A percentile compares a stretch with the other conserved stretches of the same genome.
These are phyloP conservation scores for Punctoribates punctum DNA, from an alignment of 2,888 invertebrate genomes.

Conservation along the genomic window DNA sequence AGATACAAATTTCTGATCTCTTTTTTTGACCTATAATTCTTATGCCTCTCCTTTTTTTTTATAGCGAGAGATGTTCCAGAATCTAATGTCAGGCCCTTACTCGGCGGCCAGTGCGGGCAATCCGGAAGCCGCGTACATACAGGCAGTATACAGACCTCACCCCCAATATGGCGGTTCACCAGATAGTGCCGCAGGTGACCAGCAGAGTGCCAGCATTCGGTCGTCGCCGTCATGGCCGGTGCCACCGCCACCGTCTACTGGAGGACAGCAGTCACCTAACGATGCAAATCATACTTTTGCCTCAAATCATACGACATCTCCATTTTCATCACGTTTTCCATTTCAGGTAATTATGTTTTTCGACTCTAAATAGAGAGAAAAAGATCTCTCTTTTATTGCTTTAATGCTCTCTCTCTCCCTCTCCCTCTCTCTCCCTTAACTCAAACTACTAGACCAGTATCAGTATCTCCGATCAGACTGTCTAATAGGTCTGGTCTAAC, in stretches of 20 bases:
- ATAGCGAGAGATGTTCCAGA: constrained; percentile 39
- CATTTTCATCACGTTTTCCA: constrained; percentile 33
- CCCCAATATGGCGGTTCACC: not conserved
- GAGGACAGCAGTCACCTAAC: not conserved
- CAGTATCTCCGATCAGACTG: not conserved
- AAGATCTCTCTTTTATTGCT: too few relatives aligned
- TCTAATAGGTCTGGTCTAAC: not conserved
- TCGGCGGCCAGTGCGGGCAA: not conserved
- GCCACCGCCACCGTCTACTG: not conserved
- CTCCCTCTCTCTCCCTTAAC: too few relatives aligned
- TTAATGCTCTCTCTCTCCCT: too few relatives aligned
- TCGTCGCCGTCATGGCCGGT: constrained; percentile 5
- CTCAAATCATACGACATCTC: constrained; percentile 13
- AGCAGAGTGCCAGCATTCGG: not conserved
- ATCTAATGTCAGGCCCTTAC: constrained; percentile 41
- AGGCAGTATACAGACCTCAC: constrained; percentile 7
- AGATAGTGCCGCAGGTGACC: not conserved
- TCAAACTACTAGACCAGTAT: not conserved
- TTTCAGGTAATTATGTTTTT: constrained; percentile 7
- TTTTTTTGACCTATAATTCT: too few relatives aligned
- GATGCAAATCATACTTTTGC: not conserved
- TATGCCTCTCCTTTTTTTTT: too few relatives aligned
- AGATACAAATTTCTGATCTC: too few relatives aligned
- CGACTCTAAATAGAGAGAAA: too few relatives aligned
- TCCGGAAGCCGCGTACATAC: not conserved